phyloP scores from a whole-genome alignment of 2,797 vertebrate genomes.

The Todus mexicanus region DNA sequence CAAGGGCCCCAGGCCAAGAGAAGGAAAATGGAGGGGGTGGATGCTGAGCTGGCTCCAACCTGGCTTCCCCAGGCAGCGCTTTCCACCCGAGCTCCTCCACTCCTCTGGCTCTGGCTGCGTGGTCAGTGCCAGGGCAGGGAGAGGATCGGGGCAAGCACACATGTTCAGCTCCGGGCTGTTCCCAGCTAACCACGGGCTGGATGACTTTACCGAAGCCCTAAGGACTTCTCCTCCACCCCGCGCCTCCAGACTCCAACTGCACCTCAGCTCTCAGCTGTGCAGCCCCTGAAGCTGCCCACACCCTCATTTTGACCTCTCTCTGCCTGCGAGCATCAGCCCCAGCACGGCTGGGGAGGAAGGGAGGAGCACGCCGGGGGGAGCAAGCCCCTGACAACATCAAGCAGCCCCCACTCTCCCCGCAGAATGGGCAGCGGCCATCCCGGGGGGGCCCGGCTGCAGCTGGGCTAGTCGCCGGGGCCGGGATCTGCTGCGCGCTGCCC shows the following conservation, averaged over 20 bases:
- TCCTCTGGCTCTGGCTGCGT: not conserved
- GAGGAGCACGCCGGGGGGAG: conserved; percentile 57
- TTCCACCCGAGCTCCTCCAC: not conserved
- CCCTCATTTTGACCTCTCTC: conserved; percentile 74
- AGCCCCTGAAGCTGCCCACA: conserved; percentile 67
- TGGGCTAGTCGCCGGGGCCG: not conserved
- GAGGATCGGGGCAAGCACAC: not conserved
- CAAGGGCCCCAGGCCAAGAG: not conserved
- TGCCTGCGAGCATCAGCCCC: conserved; percentile 64
- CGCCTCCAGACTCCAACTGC: conserved; percentile 33
- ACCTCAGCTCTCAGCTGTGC: conserved; percentile 70
- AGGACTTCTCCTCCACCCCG: conserved; percentile 53
- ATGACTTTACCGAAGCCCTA: conserved; percentile 19
- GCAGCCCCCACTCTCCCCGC: conserved; percentile 46
- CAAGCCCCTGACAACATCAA: conserved; percentile 63
- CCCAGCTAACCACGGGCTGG: not conserved
- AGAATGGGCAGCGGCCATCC: conserved; percentile 50
- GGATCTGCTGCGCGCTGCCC: conserved; percentile 38
- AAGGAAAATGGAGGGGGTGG: not conserved
- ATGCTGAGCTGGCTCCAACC: not conserved
- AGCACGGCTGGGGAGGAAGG: conserved; percentile 67
- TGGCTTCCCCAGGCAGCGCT: not conserved
- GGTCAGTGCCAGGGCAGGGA: not conserved
- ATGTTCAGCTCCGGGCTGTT: conserved; percentile 33
- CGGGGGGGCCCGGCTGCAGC: conserved; percentile 62